Percentiles rank a stretch among this genome's conserved stretches.
Conservation (phyloP, 2,797 vertebrate genomes). For the Acanthis flammea region DNA sequence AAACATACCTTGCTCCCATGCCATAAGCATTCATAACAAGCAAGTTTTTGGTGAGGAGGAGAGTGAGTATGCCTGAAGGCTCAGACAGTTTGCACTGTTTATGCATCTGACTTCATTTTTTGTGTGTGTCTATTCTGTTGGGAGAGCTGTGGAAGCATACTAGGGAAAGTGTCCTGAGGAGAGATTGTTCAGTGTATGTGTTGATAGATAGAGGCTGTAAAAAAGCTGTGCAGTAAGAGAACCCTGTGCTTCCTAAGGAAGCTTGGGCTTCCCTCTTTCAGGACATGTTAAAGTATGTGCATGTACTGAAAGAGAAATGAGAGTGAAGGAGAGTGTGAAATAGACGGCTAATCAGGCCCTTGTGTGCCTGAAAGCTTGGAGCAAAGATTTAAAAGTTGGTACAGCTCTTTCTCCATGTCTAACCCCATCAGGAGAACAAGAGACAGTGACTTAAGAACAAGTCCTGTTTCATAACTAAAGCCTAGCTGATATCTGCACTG, state of each 20-base stretch:
- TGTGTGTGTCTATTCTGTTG: neutral
- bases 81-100: neutral
- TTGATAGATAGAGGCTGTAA: neutral
- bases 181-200: accelerated
- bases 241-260: neutral
- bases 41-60: neutral
- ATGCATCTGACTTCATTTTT: neutral
- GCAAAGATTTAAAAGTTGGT: neutral
- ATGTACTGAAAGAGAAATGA: neutral
- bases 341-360: neutral
- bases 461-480: neutral
- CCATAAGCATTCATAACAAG: neutral
- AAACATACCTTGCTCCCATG: neutral
- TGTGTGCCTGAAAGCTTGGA: neutral
- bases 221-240: neutral
- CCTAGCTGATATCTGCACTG: neutral
- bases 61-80: neutral
- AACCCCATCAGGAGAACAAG: neutral
- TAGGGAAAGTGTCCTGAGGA: neutral
- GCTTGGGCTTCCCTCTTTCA: neutral
- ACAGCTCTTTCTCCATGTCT: neutral
- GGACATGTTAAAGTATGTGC: neutral
- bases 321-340: neutral
- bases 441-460: neutral
- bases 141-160: neutral